A percentile compares a stretch with the other conserved stretches of the same genome.
These are phyloP conservation scores for Luscinia luscinia DNA, from an alignment of 2,797 vertebrate species.

Conservation along the genomic window DNA sequence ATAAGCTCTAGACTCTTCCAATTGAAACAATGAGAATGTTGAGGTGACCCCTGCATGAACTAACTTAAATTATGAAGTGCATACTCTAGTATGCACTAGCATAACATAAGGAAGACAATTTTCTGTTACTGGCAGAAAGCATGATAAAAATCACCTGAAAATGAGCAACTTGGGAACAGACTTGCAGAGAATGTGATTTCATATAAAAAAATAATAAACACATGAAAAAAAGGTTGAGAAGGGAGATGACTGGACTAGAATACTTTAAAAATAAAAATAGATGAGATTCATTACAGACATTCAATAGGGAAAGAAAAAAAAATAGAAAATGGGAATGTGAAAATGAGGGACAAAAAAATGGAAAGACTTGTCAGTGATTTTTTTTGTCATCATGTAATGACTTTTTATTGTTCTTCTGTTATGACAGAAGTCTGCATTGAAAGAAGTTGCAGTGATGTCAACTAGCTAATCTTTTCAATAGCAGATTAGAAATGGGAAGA, in stretches of 20 bases:
- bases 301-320: background rate
- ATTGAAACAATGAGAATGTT: background rate
- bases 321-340: background rate
- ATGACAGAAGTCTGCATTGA: background rate
- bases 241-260: background rate
- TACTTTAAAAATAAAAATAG: background rate
- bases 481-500: background rate
- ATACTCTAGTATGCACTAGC: background rate
- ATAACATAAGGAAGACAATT: constrained; percentile 14
- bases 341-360: background rate
- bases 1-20: constrained; percentile 2
- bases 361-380: background rate
- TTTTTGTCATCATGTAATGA: background rate
- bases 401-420: background rate
- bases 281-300: background rate
- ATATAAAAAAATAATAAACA: constrained; percentile 29
- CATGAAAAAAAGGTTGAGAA: constrained; percentile 8
- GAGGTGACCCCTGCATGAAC: constrained; percentile 6
- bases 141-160: constrained; percentile 30
- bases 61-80: constrained; percentile 10
- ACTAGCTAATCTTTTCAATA: background rate
- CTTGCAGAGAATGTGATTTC: constrained; percentile 6
- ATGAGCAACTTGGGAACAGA: constrained; percentile 17
- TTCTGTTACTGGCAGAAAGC: constrained; percentile 15
- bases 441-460: background rate